Evolutionary conservation across 1,140 invertebrate genomes (phyloP).

Genomic region (Microplitis demolitor): DNA sequence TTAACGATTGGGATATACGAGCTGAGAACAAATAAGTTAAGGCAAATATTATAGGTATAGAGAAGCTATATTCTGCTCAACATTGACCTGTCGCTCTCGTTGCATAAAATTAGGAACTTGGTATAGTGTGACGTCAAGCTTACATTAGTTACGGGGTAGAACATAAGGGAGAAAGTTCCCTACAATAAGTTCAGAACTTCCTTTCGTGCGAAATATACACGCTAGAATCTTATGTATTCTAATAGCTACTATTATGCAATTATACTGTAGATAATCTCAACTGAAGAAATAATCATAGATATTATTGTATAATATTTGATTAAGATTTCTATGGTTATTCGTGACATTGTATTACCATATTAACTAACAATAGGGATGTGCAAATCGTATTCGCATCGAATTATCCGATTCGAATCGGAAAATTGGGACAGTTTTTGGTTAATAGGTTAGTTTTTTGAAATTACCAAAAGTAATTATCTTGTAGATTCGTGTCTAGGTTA

Average conservation of each 20-base stretch:
- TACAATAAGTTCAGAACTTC: constrained; percentile 13
- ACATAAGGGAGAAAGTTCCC: background rate
- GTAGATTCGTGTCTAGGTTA: too few species aligned
- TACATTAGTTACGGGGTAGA: background rate
- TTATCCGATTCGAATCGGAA: too few species aligned
- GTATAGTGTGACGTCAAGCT: constrained; percentile 13
- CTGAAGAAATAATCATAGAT: background rate
- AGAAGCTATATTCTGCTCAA: constrained; percentile 4
- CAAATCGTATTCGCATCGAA: too few species aligned
- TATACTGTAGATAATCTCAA: too few species aligned
- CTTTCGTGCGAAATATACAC: background rate
- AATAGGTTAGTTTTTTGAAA: too few species aligned
- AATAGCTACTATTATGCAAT: background rate
- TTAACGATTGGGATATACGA: background rate
- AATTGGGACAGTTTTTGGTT: too few species aligned
- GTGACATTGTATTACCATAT: too few species aligned
- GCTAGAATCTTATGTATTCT: background rate
- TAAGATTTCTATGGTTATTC: too few species aligned
- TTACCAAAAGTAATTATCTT: too few species aligned
- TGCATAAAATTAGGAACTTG: constrained; percentile 24
- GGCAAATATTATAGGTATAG: background rate
- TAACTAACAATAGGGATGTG: too few species aligned
- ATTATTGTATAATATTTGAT: too few species aligned
- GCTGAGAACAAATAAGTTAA: background rate
- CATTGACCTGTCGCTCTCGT: constrained; percentile 21